These are phyloP conservation scores for Rapana venosa DNA, from an alignment of 2,888 invertebrate genomes.

Conservation along the genomic window DNA sequence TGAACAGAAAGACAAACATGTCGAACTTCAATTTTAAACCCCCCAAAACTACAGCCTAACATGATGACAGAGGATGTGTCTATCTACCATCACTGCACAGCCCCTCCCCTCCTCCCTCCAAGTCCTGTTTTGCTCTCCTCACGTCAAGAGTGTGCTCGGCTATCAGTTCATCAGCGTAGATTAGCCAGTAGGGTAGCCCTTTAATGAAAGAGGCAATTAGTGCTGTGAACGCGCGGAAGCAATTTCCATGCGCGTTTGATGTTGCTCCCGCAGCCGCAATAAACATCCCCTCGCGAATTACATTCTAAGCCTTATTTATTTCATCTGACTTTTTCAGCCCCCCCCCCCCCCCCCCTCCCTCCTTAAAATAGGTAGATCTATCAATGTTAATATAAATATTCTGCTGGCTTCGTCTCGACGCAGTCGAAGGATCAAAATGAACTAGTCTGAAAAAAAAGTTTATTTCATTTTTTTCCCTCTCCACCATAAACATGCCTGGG, in stretches of 20 bases:
- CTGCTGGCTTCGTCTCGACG: too few species aligned
- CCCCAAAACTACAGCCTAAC: too few species aligned
- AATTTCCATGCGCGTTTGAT: constrained; percentile 32
- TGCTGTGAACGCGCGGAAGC: neutral
- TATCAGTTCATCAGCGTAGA: constrained; percentile 38
- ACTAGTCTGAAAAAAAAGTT: too few species aligned
- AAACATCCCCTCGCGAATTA: constrained; percentile 19
- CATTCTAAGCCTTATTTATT: neutral
- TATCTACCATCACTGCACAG: neutral
- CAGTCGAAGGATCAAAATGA: too few species aligned
- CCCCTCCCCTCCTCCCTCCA: neutral
- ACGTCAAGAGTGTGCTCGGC: neutral
- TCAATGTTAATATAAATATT: too few species aligned
- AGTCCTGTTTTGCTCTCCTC: neutral
- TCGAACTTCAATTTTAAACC: too few species aligned
- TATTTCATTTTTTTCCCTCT: too few species aligned
- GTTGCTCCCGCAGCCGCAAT: constrained; percentile 11
- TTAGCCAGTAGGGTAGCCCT: constrained; percentile 28
- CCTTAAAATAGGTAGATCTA: too few species aligned
- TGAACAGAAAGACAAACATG: too few species aligned
- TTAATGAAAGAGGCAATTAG: constrained; percentile 39
- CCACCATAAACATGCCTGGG: too few species aligned
- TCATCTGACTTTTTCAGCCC: neutral
- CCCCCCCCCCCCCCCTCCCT: neutral
- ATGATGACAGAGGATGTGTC: too few species aligned